phyloP scores from a whole-genome alignment of 2,888 invertebrate genomes.

The Antheraea assamensis region DNA sequence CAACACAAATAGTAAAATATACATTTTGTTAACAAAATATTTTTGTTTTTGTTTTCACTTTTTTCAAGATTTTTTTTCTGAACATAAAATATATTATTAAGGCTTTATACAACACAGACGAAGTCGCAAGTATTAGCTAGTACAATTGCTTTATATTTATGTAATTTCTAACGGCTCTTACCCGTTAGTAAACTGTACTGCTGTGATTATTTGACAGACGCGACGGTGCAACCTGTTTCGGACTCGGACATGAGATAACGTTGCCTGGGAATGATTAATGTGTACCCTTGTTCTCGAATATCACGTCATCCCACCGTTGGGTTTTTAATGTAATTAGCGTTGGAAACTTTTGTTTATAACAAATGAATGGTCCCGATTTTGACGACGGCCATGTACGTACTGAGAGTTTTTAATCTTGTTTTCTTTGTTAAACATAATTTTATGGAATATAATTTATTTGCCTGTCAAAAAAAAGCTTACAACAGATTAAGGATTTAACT shows the following conservation, averaged over 20 bases:
- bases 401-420: constrained; percentile 6
- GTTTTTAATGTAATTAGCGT: constrained; percentile 68
- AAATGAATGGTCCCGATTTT: constrained; percentile 40
- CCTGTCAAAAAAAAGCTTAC: too few species aligned
- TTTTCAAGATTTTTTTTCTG: too few species aligned
- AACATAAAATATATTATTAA: too few species aligned
- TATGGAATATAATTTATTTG: not conserved
- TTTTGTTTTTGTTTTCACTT: too few species aligned
- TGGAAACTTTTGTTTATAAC: constrained; percentile 54
- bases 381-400: constrained; percentile 25
- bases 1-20: too few species aligned
- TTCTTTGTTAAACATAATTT: not conserved
- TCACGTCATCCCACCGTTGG: constrained; percentile 58
- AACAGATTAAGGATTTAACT: too few species aligned
- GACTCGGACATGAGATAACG: constrained; percentile 61
- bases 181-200: not conserved
- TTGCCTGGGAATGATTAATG: constrained; percentile 70
- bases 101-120: too few species aligned
- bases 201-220: constrained; percentile 39
- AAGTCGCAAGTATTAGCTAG: too few species aligned
- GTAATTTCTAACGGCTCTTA: not conserved
- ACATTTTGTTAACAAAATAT: too few species aligned
- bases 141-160: not conserved
- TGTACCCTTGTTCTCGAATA: constrained; percentile 58
- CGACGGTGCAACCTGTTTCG: constrained; percentile 40